Percentiles rank a stretch among this genome's conserved stretches.
Evolutionary conservation across 2,888 invertebrate genomes (phyloP).

Genomic region (Cephus nigrinus): DNA sequence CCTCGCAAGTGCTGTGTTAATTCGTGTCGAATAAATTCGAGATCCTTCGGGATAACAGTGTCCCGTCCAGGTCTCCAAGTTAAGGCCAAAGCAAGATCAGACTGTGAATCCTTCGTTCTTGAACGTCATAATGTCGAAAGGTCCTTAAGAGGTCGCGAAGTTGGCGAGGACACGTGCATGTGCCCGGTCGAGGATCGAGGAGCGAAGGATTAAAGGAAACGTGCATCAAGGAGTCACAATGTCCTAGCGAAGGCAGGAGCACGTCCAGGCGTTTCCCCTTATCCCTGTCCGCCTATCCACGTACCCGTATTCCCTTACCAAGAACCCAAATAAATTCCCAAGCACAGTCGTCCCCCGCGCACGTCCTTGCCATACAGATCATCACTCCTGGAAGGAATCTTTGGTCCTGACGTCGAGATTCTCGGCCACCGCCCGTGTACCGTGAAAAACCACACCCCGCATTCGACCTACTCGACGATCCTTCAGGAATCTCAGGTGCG

Average conservation of each 20-base stretch:
- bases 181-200: constrained; percentile 27
- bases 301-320: constrained; percentile 20
- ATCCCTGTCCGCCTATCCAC: constrained; percentile 38
- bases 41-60: neutral
- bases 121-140: neutral
- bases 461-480: neutral
- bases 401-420: constrained; percentile 52
- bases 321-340: constrained; percentile 47
- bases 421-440: constrained; percentile 38
- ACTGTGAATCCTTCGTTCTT: neutral
- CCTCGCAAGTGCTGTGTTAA: neutral
- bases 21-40: neutral
- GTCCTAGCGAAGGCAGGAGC: constrained; percentile 61
- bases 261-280: constrained; percentile 49
- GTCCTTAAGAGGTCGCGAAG: constrained; percentile 8
- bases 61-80: neutral
- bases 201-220: constrained; percentile 34
- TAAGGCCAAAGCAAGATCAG: neutral
- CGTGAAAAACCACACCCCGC: constrained; percentile 51
- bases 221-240: constrained; percentile 44
- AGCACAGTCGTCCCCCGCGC: neutral
- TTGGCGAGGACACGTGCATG: constrained; percentile 41
- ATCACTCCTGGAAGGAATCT: constrained; percentile 14
- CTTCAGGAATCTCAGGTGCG: neutral
- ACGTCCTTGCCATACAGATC: constrained; percentile 16